These are phyloP conservation scores for Sylvietta virens DNA, from an alignment of 2,113 vertebrate genomes.

Conservation along the genomic window DNA sequence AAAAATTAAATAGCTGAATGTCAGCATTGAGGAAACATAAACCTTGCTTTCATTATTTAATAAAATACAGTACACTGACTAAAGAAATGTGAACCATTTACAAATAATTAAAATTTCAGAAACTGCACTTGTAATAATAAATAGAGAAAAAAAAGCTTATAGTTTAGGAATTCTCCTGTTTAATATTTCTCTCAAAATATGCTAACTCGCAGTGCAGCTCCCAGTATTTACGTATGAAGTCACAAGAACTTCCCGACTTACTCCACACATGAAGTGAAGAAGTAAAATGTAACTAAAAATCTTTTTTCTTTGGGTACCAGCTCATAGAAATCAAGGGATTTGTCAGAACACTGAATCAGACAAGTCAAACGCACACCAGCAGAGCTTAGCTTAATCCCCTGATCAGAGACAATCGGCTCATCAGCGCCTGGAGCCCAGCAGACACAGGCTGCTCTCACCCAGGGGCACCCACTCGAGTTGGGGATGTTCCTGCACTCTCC, in stretches of 20 bases:
- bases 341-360: background rate
- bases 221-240: background rate
- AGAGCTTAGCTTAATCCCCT: background rate
- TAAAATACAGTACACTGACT: background rate
- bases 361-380: background rate
- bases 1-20: conserved; percentile 30
- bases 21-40: conserved; percentile 5
- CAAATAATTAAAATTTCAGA: conserved; percentile 3
- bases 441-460: background rate
- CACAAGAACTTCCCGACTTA: background rate
- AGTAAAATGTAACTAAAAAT: background rate
- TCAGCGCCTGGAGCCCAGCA: fast-evolving
- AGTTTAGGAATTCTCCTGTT: background rate
- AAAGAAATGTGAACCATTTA: background rate
- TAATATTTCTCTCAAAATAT: background rate
- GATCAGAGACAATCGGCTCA: background rate
- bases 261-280: background rate
- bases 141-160: fast-evolving
- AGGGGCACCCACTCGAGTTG: too few species aligned
- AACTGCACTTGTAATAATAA: background rate
- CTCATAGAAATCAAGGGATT: background rate
- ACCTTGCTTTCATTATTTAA: conserved; percentile 4
- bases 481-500: background rate
- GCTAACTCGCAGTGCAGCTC: background rate
- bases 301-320: background rate